Evolutionary conservation across 2,888 invertebrate genomes (phyloP), one percentile per base, ranked within the genome.

Genomic region (Cephalotes varians): DNA sequence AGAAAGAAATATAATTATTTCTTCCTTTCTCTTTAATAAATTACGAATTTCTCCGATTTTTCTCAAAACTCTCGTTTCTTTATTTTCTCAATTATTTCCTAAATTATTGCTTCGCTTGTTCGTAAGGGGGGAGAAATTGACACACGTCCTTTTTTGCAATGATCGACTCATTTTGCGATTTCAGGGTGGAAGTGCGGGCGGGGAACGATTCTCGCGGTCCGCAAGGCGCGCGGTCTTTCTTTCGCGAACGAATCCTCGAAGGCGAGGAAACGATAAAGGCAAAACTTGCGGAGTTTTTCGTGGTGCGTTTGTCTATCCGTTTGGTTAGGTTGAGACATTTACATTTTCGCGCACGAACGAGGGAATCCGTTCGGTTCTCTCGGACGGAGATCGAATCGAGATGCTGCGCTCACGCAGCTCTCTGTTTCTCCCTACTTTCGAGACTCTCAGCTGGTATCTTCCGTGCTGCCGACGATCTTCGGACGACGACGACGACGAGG

Each of bases 251-350:
- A 31, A 40, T 77, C 40, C 51, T 77, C 40, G 65, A 77, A 65
- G 21, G 37, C 40, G 51, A 58, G 74, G 21, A 69, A 40, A 69
- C 49, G 62, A 73, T 12, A 49, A 25, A 82, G 51, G 79, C 64
- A 47, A 58, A 60, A 56, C 49, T 65, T 9, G 49, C 67, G 44
- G 28, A 56, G 76, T 74, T 77, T 65, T 72, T 71, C 25, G 62
- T 87, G 91, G 92, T 93, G 93, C 92, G 90, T 92, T 92, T 93
- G 94, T 94, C 94, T 94, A 94, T 94, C 94, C 93, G 93, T 94
- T 94, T 94, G 94, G 94, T 94, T 94, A 91, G 88, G 80, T 69
- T 60, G 84, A 74, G 44, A 58, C 73, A 85, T 60, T 58, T 60
- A 37, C 47, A 58, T 81, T 31, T 56, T 18, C 67, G 69, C 71